A percentile compares a stretch with the other conserved stretches of the same genome.
These are phyloP conservation scores for Pteruthius melanotis DNA, from an alignment of 2,113 vertebrate genomes.

Conservation along the genomic window DNA sequence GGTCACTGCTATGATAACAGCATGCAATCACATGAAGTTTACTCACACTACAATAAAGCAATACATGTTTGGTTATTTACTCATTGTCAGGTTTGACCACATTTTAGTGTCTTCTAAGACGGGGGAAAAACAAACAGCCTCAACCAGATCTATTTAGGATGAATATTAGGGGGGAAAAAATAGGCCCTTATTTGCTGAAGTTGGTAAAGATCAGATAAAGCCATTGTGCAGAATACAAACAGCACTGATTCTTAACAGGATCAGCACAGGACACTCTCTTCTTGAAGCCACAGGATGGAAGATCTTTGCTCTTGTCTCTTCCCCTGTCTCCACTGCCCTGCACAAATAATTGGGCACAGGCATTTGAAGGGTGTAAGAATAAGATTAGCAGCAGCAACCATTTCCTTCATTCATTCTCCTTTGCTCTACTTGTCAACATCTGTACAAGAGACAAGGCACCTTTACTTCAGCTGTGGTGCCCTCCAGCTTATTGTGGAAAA, in stretches of 20 bases:
- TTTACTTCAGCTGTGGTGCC: background rate
- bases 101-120: background rate
- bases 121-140: background rate
- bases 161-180: background rate
- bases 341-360: background rate
- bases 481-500: background rate
- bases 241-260: background rate
- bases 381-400: background rate
- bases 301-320: background rate
- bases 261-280: background rate
- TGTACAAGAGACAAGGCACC: background rate
- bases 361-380: background rate
- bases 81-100: background rate
- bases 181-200: background rate
- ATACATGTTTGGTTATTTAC: background rate
- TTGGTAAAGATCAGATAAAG: background rate
- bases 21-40: background rate
- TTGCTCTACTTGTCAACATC: background rate
- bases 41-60: background rate
- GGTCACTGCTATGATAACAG: background rate
- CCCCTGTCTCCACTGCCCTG: background rate
- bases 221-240: background rate
- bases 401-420: constrained; percentile 11
- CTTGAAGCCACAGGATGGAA: background rate
- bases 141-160: background rate